Base-by-base conservation (phyloP, 2,888 invertebrate species). In the Netelia fuscicornis region DNA sequence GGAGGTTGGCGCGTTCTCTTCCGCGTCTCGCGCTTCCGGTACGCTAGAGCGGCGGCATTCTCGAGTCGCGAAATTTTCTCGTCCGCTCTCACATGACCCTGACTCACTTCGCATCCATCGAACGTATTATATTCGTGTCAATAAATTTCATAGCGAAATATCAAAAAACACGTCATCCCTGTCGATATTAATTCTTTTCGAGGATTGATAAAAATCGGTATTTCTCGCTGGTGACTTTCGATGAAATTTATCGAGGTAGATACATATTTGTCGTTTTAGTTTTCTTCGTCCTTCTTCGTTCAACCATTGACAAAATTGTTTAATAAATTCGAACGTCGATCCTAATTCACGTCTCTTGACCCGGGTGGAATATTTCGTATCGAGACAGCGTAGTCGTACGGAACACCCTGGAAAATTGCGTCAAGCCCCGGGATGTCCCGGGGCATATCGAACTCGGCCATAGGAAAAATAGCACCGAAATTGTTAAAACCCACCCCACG, bases 1-100 rank as follows among this genome's bases (percentile, higher is more conserved):
- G 17, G 54, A 23, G 65, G 79, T 13, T 65, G 68, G 37, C 68
- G 30, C 30, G 52, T 56, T 54, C 54, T 71, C 17, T 25, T n/a
- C 30, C 30, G 17, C 9, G 20, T 17, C 64, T 37, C 13, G 5
- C 37, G 13, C 13, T 13, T 13, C 13, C 48, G 48, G 13, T 48
- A 13, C 13, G 48, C 11, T 17, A n/a, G 44, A 5, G 6, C 52
- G 42, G 30, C 37, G 30, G 23, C 20, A 58, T 58, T 71, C 23
- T 9, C 60, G 30, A 68, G 23, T 64, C n/a, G 56, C 76, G 62
- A 20, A 72, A 78, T 77, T 62, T 70, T 56, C 58, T 75, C 20
- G 13, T 8, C 17, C 70, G 58, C 17, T 76, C 67, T 23, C 67
- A 25, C 42, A 44, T 70, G 81, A 70, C 70, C 44, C 62, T 68